Conservation (phyloP, 2,888 invertebrate species). For the Aphelenchoides bicaudatus region DNA sequence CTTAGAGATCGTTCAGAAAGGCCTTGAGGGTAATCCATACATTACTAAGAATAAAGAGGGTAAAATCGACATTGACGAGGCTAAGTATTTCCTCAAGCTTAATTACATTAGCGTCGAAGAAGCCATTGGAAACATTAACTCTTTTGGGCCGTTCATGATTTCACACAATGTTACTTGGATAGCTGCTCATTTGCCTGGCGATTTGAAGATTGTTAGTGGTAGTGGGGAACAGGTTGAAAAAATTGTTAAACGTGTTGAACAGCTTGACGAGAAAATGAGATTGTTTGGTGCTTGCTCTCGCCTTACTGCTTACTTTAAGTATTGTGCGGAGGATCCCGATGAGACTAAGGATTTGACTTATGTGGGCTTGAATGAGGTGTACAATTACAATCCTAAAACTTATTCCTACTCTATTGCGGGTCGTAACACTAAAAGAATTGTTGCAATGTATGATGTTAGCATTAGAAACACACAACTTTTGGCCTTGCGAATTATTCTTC, state of each 20-base stretch:
- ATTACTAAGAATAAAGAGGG: too few species aligned
- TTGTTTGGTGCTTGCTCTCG: slow-evolving; percentile 1
- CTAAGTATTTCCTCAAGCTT: neutral
- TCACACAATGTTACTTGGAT: neutral
- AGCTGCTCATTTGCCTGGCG: neutral
- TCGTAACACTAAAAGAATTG: neutral
- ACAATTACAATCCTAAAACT: neutral
- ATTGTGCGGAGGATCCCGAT: neutral
- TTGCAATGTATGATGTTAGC: slow-evolving; percentile 11
- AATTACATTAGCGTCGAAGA: neutral
- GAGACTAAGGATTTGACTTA: neutral
- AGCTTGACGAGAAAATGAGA: neutral
- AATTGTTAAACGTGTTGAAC: neutral
- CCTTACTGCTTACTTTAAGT: slow-evolving; percentile 5
- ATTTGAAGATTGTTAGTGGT: neutral
- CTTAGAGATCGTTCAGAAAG: neutral
- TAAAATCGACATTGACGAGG: slow-evolving; percentile 4
- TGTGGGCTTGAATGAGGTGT: neutral
- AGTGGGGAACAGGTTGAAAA: neutral
- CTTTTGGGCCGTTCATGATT: neutral
- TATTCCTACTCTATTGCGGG: too few species aligned
- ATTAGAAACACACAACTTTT: neutral
- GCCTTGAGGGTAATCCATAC: neutral
- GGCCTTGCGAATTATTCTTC: slow-evolving; percentile 10
- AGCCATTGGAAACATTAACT: neutral